Conservation (phyloP, 2,113 vertebrate species). For the Corythoichthys intestinalis region DNA sequence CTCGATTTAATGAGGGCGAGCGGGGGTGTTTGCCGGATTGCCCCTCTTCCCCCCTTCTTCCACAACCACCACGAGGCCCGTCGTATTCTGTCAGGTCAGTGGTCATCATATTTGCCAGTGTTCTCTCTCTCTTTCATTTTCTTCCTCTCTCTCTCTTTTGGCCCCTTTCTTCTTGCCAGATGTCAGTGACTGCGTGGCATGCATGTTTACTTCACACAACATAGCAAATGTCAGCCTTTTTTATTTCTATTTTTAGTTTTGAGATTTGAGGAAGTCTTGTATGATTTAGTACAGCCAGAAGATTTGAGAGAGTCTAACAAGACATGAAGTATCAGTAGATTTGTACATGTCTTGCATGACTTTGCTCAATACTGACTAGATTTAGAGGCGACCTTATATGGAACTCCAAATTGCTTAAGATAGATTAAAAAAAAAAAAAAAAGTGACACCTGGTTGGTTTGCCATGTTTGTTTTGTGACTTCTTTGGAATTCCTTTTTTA, state of each 20-base stretch:
- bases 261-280: neutral
- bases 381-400: too few species aligned
- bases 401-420: too few species aligned
- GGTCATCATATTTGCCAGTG: conserved; percentile 44
- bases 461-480: too few species aligned
- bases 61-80: conserved; percentile 30
- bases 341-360: neutral
- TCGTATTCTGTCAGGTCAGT: conserved; percentile 54
- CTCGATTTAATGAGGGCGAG: conserved; percentile 53
- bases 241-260: neutral
- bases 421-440: too few species aligned
- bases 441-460: too few species aligned
- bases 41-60: neutral
- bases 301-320: neutral
- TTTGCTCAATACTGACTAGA: neutral
- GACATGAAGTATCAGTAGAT: neutral
- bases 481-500: too few species aligned
- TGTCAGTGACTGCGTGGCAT: conserved; percentile 27
- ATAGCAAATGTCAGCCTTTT: neutral
- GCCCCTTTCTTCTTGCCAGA: conserved; percentile 14
- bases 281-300: neutral
- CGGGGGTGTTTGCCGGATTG: conserved; percentile 35
- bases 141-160: neutral
- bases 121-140: neutral
- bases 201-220: neutral